Conservation (phyloP, 2,113 vertebrate genomes). For the Bubo blakistoni region DNA sequence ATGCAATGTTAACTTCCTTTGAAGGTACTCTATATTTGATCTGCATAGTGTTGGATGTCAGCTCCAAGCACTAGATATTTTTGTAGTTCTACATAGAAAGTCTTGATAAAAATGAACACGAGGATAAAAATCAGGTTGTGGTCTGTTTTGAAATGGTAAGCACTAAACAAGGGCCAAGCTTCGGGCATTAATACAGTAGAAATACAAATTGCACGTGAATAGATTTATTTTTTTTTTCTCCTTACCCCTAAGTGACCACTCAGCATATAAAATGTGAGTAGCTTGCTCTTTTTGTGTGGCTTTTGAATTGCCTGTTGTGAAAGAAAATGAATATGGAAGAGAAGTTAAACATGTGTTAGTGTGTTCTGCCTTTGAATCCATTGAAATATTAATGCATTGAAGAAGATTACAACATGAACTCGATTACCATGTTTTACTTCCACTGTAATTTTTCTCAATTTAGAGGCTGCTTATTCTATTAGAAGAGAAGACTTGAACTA, state of each 20-base stretch:
- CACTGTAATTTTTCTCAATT: slow-evolving; percentile 53
- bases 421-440: slow-evolving; percentile 18
- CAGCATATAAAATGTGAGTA: neutral
- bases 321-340: neutral
- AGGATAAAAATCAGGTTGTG: neutral
- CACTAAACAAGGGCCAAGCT: neutral
- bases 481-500: slow-evolving; percentile 7
- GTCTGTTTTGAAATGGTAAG: neutral
- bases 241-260: neutral
- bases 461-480: slow-evolving; percentile 36
- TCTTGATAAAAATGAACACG: neutral
- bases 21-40: neutral
- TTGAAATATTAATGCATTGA: neutral
- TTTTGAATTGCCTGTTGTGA: neutral
- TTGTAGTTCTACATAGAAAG: neutral
- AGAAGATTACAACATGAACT: slow-evolving; percentile 25
- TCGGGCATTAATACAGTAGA: neutral
- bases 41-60: fast-evolving
- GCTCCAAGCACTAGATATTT: neutral
- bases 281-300: neutral
- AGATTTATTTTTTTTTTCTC: neutral
- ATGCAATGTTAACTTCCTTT: neutral
- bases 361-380: neutral
- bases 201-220: neutral
- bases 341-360: neutral